Percentiles rank a stretch among this genome's conserved stretches.
phyloP scores from a whole-genome alignment of 92 coral and sea anemone species.

The Epizoanthus stellaris region DNA sequence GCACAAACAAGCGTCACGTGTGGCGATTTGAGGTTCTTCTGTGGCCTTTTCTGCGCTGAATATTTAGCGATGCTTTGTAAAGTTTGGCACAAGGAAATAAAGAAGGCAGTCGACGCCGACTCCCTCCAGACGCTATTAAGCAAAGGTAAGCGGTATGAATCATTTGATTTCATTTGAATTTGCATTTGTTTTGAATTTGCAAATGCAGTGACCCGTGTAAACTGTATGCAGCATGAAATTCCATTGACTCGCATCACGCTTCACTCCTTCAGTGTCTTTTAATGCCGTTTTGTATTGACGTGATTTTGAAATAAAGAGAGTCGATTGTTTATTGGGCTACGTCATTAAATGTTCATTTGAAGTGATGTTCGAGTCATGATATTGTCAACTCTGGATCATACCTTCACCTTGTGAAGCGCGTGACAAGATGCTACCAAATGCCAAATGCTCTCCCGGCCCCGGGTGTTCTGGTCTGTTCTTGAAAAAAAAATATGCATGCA shows the following conservation, averaged over 20 bases:
- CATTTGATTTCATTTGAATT: too few species aligned
- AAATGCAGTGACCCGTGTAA: too few species aligned
- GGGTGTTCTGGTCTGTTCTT: constrained; percentile 11
- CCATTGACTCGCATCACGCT: background rate
- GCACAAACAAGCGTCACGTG: constrained; percentile 7
- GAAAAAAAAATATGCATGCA: background rate
- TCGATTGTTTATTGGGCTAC: constrained; percentile 8
- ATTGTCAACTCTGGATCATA: background rate
- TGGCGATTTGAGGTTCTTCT: background rate
- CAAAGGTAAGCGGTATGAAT: background rate
- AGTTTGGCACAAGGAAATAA: background rate
- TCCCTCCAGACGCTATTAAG: background rate
- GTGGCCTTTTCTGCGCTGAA: too few species aligned
- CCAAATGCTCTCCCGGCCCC: background rate
- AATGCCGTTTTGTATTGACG: background rate
- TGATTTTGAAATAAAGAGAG: constrained; percentile 1
- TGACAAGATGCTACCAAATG: background rate
- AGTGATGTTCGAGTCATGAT: background rate
- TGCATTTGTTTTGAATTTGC: too few species aligned
- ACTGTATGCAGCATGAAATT: background rate
- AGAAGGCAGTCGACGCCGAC: constrained; percentile 1
- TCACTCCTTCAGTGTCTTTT: background rate
- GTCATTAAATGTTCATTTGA: constrained; percentile 10
- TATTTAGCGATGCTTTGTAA: background rate
- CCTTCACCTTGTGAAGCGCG: constrained; percentile 4